Conservation (phyloP, 2,113 vertebrate genomes). For the Melanerpes aurifrons region DNA sequence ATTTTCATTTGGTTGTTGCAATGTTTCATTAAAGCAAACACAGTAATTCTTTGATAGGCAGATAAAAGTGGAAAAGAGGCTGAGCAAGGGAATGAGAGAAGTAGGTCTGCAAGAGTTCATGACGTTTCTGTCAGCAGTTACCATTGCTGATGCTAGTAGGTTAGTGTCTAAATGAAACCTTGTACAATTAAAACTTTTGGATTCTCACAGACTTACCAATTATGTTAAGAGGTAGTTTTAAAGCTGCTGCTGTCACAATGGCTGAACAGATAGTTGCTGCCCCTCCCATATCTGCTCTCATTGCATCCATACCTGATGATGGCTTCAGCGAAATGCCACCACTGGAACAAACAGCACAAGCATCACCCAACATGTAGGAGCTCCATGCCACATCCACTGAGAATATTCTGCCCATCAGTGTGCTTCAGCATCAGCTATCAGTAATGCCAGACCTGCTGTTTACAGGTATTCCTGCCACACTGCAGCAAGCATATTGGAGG, state of each 20-base stretch:
- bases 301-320: slow-evolving; percentile 91
- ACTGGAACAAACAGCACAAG: slow-evolving; percentile 61
- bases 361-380: not conserved
- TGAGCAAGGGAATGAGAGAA: not conserved
- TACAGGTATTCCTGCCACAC: not conserved
- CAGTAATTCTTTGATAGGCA: not conserved
- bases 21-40: not conserved
- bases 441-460: not conserved
- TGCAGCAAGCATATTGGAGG: not conserved
- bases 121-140: not conserved
- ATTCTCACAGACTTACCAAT: slow-evolving; percentile 80
- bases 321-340: slow-evolving; percentile 98
- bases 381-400: fast-evolving
- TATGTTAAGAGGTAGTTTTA: slow-evolving; percentile 90
- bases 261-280: slow-evolving; percentile 92
- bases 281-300: slow-evolving; percentile 98
- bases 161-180: not conserved
- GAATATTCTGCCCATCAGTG: not conserved
- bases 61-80: not conserved
- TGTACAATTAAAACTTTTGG: not conserved
- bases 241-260: slow-evolving; percentile 89
- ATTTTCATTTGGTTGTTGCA: not conserved
- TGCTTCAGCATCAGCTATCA: not conserved
- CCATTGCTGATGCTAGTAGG: not conserved
- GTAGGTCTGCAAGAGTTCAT: not conserved